phyloP scores from a whole-genome alignment of 1,140 invertebrate genomes.

The Panonychus citri region DNA sequence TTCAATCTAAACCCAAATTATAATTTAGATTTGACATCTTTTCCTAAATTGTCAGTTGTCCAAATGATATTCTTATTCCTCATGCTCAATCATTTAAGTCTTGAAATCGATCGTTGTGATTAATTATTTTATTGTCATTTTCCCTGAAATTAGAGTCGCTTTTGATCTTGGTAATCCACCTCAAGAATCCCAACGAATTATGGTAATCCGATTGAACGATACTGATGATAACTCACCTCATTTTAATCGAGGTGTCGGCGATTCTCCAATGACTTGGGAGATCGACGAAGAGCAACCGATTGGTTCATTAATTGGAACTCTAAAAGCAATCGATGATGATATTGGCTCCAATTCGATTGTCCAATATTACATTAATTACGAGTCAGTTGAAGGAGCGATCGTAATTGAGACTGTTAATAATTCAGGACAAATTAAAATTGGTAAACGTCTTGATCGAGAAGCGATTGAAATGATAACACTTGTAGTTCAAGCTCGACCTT shows the following conservation, averaged over 20 bases:
- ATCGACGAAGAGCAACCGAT: conserved; percentile 45
- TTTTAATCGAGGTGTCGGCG: conserved; percentile 30
- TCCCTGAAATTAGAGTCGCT: conserved; percentile 26
- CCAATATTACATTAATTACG: conserved; percentile 66
- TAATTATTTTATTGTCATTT: conserved; percentile 23
- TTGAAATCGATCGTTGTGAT: too few species aligned
- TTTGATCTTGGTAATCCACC: conserved; percentile 46
- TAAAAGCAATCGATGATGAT: conserved; percentile 75
- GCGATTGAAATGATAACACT: conserved; percentile 31
- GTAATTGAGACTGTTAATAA: conserved; percentile 30
- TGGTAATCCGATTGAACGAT: conserved; percentile 42
- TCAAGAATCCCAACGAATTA: conserved; percentile 42
- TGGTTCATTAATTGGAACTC: conserved; percentile 55
- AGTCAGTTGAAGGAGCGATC: conserved; percentile 42
- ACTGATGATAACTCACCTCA: conserved; percentile 53
- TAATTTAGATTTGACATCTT: too few species aligned
- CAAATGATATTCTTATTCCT: too few species aligned
- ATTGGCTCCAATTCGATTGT: conserved; percentile 71
- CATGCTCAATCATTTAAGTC: too few species aligned
- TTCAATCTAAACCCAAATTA: too few species aligned
- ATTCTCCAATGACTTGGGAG: not conserved
- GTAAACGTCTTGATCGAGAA: conserved; percentile 41
- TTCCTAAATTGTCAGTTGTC: too few species aligned
- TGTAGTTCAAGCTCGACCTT: conserved; percentile 44
- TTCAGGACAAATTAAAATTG: conserved; percentile 27